Conservation (phyloP, 2,113 vertebrate species). For the Fregata magnificens region DNA sequence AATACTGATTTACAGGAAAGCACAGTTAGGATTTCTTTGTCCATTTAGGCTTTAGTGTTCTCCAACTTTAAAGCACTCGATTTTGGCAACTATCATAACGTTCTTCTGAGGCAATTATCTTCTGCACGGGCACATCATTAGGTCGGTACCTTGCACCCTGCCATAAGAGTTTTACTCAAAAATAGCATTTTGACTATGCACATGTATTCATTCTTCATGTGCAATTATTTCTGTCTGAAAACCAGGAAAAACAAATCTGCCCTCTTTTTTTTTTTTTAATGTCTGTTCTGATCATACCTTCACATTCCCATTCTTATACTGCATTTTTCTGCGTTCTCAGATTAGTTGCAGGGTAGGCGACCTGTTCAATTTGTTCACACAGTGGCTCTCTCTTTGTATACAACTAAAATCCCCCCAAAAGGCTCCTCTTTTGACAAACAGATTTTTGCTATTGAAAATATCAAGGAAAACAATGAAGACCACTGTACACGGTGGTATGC, state of each 20-base stretch:
- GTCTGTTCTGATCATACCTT: neutral
- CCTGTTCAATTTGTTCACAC: neutral
- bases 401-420: neutral
- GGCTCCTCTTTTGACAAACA: neutral
- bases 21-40: neutral
- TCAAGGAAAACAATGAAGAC: neutral
- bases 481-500: neutral
- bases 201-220: neutral
- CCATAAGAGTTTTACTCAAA: neutral
- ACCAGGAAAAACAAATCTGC: neutral
- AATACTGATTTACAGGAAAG: neutral
- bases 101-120: neutral
- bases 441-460: neutral
- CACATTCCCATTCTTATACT: neutral
- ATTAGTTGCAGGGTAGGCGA: neutral
- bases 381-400: neutral
- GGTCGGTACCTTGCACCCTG: neutral
- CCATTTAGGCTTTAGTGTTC: neutral
- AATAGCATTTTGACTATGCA: neutral
- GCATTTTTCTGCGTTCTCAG: neutral
- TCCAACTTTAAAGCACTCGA: neutral
- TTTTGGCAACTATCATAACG: neutral
- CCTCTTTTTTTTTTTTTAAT: neutral
- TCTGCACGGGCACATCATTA: neutral
- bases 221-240: neutral